Percentiles rank a stretch among this genome's conserved stretches.
Conservation (phyloP, 30 jellyfish, hydroid and myxozoan species). For the Sanderia malayensis region DNA sequence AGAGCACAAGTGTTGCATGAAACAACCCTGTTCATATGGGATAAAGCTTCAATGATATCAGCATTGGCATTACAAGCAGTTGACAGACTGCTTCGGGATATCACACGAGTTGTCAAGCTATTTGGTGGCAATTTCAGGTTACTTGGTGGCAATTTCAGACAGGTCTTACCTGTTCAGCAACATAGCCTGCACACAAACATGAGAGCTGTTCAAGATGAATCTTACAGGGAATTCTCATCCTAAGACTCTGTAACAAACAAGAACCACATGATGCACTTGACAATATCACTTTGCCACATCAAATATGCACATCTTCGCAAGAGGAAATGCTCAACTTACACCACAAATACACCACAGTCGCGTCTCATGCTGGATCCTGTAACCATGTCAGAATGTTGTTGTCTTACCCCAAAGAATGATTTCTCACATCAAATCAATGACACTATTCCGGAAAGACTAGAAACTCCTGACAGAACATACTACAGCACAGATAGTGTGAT, state of each 20-base stretch:
- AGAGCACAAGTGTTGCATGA: slow-evolving; percentile 11
- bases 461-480: background rate
- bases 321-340: background rate
- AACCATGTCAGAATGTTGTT: slow-evolving; percentile 28
- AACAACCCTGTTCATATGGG: slow-evolving; percentile 29
- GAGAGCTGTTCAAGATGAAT: slow-evolving; percentile 19
- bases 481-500: slow-evolving; percentile 23
- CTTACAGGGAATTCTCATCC: slow-evolving; percentile 4
- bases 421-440: slow-evolving; percentile 22
- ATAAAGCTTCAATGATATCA: slow-evolving; percentile 54
- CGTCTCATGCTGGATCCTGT: slow-evolving; percentile 13
- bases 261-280: slow-evolving; percentile 21
- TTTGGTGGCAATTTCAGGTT: slow-evolving; percentile 15
- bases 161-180: slow-evolving; percentile 28
- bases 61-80: slow-evolving; percentile 27
- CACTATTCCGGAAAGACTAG: background rate
- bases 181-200: background rate
- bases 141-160: slow-evolving; percentile 27
- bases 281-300: background rate
- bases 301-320: background rate
- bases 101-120: background rate
- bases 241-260: background rate
- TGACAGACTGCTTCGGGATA: slow-evolving; percentile 17
- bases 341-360: background rate
- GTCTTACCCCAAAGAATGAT: slow-evolving; percentile 37